These are phyloP conservation scores for Cephus pulcher DNA, from an alignment of 2,888 invertebrate genomes.

Conservation along the genomic window DNA sequence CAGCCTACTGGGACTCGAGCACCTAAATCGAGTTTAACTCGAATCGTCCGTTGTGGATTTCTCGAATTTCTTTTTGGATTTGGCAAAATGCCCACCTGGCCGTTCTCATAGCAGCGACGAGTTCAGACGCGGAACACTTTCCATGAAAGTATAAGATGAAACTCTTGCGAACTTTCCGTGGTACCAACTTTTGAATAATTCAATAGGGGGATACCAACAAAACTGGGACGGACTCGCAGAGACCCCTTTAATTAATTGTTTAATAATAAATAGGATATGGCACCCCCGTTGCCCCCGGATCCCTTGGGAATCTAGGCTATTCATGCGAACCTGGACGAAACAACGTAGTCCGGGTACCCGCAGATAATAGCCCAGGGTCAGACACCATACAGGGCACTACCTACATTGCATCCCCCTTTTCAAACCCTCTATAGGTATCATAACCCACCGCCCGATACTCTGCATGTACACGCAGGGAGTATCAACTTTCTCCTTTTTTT, in stretches of 20 bases:
- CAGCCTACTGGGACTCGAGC: no score
- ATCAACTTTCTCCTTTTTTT: not conserved
- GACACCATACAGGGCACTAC: not conserved
- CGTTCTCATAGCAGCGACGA: no score
- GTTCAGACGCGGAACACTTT: no score
- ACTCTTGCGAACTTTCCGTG: no score
- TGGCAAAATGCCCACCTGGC: no score
- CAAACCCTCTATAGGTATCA: not conserved
- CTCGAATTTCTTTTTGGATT: no score
- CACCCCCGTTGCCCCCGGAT: constrained; percentile 17
- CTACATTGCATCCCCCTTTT: constrained; percentile 1
- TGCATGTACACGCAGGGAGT: no score
- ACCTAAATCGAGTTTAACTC: no score
- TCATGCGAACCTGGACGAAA: constrained; percentile 40
- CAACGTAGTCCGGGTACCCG: constrained; percentile 13
- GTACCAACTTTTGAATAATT: constrained; percentile 16
- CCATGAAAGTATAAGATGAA: no score
- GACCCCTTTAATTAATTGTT: constrained; percentile 48
- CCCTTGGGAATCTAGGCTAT: constrained; percentile 45
- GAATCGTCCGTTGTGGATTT: no score
- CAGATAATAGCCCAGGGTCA: constrained; percentile 19
- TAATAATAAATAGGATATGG: constrained; percentile 40
- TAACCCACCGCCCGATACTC: no score
- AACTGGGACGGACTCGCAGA: constrained; percentile 18
- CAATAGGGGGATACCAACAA: constrained; percentile 14